Percentiles rank a stretch among this genome's conserved stretches.
Evolutionary conservation across 2,797 vertebrate species (phyloP).

Genomic region (Vireo griseus): DNA sequence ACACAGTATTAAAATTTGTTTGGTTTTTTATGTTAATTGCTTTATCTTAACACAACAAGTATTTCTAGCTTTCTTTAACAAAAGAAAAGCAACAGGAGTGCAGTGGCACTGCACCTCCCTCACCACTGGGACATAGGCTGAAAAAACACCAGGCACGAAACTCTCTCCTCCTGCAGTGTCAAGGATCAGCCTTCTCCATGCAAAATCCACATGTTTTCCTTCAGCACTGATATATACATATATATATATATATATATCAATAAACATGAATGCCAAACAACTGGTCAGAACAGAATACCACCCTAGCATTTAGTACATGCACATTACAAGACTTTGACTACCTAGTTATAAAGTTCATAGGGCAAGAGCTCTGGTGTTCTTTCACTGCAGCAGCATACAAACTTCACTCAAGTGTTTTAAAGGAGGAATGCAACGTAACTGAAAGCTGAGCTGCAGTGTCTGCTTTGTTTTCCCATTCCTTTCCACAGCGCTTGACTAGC

Average conservation of each 20-base stretch:
- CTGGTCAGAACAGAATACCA: not conserved
- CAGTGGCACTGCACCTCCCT: not conserved
- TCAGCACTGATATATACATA: rapidly evolving
- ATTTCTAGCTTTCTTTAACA: not conserved
- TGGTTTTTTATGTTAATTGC: not conserved
- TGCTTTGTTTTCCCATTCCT: not conserved
- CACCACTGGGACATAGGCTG: not conserved
- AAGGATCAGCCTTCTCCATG: not conserved
- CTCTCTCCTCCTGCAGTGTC: not conserved
- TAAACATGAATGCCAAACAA: not conserved
- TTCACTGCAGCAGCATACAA: not conserved
- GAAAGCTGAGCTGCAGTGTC: not conserved
- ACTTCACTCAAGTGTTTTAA: not conserved
- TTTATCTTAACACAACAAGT: not conserved
- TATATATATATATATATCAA: not conserved
- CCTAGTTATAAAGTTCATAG: not conserved
- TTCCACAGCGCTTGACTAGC: not conserved
- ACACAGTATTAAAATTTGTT: not conserved
- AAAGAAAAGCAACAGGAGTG: not conserved
- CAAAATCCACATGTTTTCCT: not conserved
- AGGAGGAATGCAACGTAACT: not conserved
- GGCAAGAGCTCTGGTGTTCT: not conserved
- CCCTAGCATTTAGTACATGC: not conserved
- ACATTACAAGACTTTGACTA: not conserved
- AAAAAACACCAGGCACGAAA: not conserved